These are phyloP conservation scores for Austrofundulus limnaeus DNA, from an alignment of 2,113 vertebrate species.

Conservation along the genomic window DNA sequence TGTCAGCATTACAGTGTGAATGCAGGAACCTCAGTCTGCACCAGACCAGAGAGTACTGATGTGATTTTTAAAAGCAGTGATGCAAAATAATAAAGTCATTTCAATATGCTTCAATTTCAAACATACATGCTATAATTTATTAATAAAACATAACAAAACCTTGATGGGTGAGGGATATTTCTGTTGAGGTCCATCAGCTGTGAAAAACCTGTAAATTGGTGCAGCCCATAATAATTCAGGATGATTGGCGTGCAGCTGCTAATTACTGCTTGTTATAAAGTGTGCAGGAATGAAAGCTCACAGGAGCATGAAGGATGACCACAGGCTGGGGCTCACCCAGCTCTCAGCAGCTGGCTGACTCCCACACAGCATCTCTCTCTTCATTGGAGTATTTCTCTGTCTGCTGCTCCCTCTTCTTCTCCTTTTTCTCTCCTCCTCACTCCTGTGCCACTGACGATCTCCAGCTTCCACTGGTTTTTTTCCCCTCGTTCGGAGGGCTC, in stretches of 20 bases:
- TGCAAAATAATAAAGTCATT: neutral
- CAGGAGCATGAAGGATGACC: conserved; percentile 17
- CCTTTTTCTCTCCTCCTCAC: conserved; percentile 20
- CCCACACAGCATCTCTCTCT: conserved; percentile 24
- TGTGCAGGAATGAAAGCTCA: conserved; percentile 14
- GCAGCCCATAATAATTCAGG: neutral
- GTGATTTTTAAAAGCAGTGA: neutral
- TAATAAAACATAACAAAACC: neutral
- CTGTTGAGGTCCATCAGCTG: neutral
- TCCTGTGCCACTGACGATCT: conserved; percentile 25
- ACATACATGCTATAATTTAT: neutral
- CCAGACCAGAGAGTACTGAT: neutral
- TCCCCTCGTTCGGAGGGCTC: neutral
- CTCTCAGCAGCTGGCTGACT: conserved; percentile 22
- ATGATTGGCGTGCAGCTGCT: conserved; percentile 14
- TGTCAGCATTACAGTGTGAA: conserved; percentile 49
- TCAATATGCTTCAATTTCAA: neutral
- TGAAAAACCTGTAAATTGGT: neutral
- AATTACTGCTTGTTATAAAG: conserved; percentile 14
- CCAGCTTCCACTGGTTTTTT: conserved; percentile 40
- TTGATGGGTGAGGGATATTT: neutral
- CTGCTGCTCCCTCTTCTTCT: conserved; percentile 20
- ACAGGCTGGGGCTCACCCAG: neutral
- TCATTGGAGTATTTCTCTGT: conserved; percentile 44
- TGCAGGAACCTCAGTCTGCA: neutral